Conservation (phyloP, 2,888 invertebrate species). For the Lathronympha strigana region DNA sequence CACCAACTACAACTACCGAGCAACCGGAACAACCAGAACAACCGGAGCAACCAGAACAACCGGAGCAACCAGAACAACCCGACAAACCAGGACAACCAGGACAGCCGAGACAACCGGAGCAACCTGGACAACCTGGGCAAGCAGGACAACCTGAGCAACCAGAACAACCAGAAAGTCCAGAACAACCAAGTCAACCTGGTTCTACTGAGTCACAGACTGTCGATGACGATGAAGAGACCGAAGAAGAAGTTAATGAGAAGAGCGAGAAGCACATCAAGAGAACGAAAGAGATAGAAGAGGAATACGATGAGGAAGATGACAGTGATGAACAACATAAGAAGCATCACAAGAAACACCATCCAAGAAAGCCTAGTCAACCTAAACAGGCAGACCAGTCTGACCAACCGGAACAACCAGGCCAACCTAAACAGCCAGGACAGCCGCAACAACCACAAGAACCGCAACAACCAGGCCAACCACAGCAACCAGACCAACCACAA, state of each 20-base stretch:
- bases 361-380: neutral
- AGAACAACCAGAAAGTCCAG: too few relatives aligned
- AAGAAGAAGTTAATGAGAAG: too few relatives aligned
- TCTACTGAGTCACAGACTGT: too few relatives aligned
- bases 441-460: conserved; percentile 25
- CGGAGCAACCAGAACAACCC: conserved; percentile 10
- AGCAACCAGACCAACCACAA: neutral
- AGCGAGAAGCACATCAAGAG: too few relatives aligned
- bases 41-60: conserved; percentile 15
- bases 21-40: neutral
- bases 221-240: too few relatives aligned
- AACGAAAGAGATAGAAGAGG: too few relatives aligned
- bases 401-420: neutral
- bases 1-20: conserved; percentile 1
- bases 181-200: neutral
- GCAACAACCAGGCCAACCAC: conserved; percentile 13
- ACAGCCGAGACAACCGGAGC: conserved; percentile 1
- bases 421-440: conserved; percentile 6
- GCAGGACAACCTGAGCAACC: too few relatives aligned
- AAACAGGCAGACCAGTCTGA: neutral
- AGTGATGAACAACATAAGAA: too few relatives aligned
- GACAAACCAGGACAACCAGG: conserved; percentile 6
- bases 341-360: too few relatives aligned
- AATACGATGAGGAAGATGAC: too few relatives aligned
- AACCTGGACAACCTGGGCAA: neutral